Evolutionary conservation across 2,888 invertebrate species (phyloP).

Genomic region (Trilocha varians): DNA sequence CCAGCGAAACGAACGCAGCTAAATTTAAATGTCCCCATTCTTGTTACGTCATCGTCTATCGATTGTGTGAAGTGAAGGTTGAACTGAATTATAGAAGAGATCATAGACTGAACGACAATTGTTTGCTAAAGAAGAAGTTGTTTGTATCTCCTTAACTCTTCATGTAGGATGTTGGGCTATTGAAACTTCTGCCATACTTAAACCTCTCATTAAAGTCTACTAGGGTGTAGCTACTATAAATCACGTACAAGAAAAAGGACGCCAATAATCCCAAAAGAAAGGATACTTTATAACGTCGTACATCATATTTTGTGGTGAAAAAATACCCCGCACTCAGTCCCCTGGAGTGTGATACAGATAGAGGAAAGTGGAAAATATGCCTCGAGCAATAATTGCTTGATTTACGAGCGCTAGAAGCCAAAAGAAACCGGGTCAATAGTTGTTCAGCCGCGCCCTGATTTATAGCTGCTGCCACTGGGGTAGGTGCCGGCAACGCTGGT

Average conservation of each 20-base stretch:
- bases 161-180: too few species aligned
- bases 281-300: neutral
- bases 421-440: slow-evolving; percentile 32
- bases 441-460: slow-evolving; percentile 23
- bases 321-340: neutral
- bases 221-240: neutral
- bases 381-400: slow-evolving; percentile 30
- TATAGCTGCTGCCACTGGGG: slow-evolving; percentile 5
- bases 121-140: too few species aligned
- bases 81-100: neutral
- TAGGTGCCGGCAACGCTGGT: neutral
- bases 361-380: slow-evolving; percentile 18
- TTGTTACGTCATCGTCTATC: neutral
- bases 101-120: too few species aligned
- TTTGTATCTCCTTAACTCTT: too few species aligned
- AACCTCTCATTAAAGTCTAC: too few species aligned
- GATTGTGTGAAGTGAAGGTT: neutral
- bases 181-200: too few species aligned
- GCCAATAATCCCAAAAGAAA: neutral
- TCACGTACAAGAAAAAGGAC: neutral
- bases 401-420: slow-evolving; percentile 29
- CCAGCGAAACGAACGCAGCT: neutral
- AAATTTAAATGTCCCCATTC: neutral
- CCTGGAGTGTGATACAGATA: slow-evolving; percentile 1
- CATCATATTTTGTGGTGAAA: neutral